A percentile compares a stretch with the other conserved stretches of the same genome.
Conservation (phyloP, 2,113 vertebrate species). For the Tretioscincus oriximinensis region DNA sequence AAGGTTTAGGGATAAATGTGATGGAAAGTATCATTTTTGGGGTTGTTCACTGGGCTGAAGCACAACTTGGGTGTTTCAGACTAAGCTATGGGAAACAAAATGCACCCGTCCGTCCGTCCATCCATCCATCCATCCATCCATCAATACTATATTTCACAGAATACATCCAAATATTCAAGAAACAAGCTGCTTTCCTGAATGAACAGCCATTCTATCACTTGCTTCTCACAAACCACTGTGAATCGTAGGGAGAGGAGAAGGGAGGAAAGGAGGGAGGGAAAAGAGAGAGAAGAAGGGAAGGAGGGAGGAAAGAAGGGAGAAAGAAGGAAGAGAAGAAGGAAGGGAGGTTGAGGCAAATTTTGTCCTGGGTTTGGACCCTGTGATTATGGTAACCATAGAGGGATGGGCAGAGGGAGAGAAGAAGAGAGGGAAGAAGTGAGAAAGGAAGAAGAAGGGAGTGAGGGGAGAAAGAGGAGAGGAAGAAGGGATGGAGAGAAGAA, state of each 20-base stretch:
- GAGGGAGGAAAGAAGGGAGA: not conserved
- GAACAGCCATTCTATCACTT: not conserved
- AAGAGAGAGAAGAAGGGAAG: too few species aligned
- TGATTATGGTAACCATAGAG: too few species aligned
- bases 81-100: slow-evolving; percentile 38
- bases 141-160: slow-evolving; percentile 4
- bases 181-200: not conserved
- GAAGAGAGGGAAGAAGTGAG: not conserved
- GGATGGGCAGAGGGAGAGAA: too few species aligned
- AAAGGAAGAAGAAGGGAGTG: not conserved
- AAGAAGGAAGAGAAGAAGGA: not conserved
- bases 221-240: too few species aligned
- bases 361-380: too few species aligned
- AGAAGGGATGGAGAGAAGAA: not conserved
- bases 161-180: not conserved
- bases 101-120: too few species aligned
- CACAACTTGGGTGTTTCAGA: not conserved
- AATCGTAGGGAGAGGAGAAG: too few species aligned
- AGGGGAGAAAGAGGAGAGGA: too few species aligned
- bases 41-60: slow-evolving; percentile 29
- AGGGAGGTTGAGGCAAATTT: too few species aligned
- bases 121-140: too few species aligned
- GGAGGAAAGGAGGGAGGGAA: too few species aligned
- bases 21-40: slow-evolving; percentile 23
- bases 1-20: slow-evolving; percentile 22